These are phyloP conservation scores for Styela clava DNA, from an alignment of 23 tunicate species.

Conservation along the genomic window DNA sequence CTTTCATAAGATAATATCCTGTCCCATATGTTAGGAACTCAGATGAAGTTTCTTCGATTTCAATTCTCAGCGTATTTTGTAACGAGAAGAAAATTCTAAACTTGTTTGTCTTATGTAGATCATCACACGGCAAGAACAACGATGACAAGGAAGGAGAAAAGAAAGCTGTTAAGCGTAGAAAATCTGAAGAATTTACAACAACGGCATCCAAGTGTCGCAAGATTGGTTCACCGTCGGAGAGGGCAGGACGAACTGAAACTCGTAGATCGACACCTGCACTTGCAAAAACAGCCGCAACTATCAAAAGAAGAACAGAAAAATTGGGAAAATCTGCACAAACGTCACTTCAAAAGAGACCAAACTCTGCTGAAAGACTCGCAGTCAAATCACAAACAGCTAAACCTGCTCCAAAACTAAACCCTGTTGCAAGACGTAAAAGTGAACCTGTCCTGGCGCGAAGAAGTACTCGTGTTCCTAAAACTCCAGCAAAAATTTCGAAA, in stretches of 20 bases:
- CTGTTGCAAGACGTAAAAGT: neutral
- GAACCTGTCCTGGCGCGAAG: constrained; percentile 4
- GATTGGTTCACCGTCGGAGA: neutral
- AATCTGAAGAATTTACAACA: neutral
- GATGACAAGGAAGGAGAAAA: neutral
- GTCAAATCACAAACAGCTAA: neutral
- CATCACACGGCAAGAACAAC: neutral
- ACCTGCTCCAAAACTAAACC: neutral
- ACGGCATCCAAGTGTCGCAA: neutral
- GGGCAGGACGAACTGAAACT: neutral
- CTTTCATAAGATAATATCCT: too few species aligned
- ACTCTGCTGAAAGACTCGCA: neutral
- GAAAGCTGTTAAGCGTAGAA: constrained; percentile 1
- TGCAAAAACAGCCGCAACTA: neutral
- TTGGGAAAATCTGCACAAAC: neutral
- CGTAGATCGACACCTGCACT: neutral
- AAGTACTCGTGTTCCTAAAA: neutral
- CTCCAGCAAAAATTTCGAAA: neutral
- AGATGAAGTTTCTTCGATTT: too few species aligned
- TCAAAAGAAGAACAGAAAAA: neutral
- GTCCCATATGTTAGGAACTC: too few species aligned
- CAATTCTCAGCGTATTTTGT: too few species aligned
- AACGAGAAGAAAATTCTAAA: neutral
- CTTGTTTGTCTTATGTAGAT: too few species aligned
- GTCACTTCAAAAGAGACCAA: neutral